Percentiles rank a stretch among this genome's conserved stretches.
These are phyloP conservation scores for Hemiprocne comata DNA, from an alignment of 2,113 vertebrate species.

Conservation along the genomic window DNA sequence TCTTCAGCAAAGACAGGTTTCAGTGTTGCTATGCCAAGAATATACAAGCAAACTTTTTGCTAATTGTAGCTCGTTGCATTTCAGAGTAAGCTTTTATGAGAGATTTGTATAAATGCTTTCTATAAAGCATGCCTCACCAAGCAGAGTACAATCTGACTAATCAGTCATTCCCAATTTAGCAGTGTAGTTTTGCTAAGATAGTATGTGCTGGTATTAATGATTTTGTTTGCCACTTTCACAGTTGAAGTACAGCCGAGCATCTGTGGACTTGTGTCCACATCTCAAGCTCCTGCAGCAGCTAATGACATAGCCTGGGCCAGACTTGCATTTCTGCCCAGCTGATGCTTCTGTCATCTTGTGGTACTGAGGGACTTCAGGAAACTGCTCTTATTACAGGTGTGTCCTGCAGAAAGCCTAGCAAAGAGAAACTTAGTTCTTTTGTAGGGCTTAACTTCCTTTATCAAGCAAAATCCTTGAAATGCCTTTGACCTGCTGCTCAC, in stretches of 20 bases:
- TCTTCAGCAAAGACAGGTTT: constrained; percentile 5
- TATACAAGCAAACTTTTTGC: not conserved
- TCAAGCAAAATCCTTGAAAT: not conserved
- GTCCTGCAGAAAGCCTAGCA: not conserved
- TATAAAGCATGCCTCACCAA: not conserved
- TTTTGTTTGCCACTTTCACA: constrained; percentile 12
- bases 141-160: not conserved
- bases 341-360: not conserved
- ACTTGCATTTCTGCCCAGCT: not conserved
- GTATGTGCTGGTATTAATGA: not conserved
- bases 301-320: not conserved
- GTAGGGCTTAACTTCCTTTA: not conserved
- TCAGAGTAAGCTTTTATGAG: not conserved
- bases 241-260: not conserved
- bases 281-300: not conserved
- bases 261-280: not conserved
- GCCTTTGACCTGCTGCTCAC: not conserved
- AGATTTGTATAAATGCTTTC: not conserved
- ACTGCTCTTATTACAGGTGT: not conserved
- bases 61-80: not conserved
- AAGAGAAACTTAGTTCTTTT: not conserved
- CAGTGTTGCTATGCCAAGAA: not conserved
- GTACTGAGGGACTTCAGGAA: not conserved
- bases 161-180: not conserved
- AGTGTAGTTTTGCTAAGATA: not conserved